A percentile compares a stretch with the other conserved stretches of the same genome.
These are phyloP conservation scores for Itoplectis maculator DNA, from an alignment of 2,888 invertebrate genomes.

Conservation along the genomic window DNA sequence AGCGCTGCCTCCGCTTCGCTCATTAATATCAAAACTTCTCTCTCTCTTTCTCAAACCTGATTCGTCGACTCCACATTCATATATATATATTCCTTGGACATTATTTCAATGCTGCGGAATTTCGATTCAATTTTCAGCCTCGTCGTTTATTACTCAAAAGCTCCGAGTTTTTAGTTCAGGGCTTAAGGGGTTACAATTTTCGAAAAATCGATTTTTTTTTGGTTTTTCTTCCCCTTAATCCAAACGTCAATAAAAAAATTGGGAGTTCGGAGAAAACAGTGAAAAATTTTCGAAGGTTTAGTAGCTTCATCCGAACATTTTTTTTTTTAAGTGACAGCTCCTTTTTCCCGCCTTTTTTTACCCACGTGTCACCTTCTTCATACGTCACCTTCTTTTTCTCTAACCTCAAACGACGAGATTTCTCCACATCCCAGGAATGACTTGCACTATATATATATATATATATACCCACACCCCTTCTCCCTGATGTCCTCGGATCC, in stretches of 20 bases:
- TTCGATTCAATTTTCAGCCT: conserved; percentile 76
- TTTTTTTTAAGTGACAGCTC: neutral
- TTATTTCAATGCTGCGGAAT: conserved; percentile 71
- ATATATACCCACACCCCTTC: conserved; percentile 41
- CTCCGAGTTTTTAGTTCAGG: conserved; percentile 20
- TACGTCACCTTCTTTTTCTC: conserved; percentile 60
- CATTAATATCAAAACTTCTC: conserved; percentile 75
- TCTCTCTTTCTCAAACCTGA: conserved; percentile 30
- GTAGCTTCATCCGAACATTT: neutral
- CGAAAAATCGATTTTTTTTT: no score
- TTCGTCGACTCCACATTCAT: conserved; percentile 26
- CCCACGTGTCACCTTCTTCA: conserved; percentile 49
- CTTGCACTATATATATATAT: conserved; percentile 62
- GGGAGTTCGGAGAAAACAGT: neutral
- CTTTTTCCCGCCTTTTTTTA: conserved; percentile 46
- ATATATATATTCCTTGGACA: conserved; percentile 46
- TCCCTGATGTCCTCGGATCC: conserved; percentile 60
- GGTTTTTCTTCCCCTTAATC: no score
- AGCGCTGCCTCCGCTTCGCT: conserved; percentile 70
- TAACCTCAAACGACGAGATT: conserved; percentile 24
- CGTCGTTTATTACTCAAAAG: conserved; percentile 55
- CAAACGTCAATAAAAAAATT: no score
- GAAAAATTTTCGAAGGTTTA: neutral
- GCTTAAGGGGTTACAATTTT: no score
- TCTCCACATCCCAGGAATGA: conserved; percentile 50